Conservation (phyloP, 2,113 vertebrate species). For the Arizona elegans region DNA sequence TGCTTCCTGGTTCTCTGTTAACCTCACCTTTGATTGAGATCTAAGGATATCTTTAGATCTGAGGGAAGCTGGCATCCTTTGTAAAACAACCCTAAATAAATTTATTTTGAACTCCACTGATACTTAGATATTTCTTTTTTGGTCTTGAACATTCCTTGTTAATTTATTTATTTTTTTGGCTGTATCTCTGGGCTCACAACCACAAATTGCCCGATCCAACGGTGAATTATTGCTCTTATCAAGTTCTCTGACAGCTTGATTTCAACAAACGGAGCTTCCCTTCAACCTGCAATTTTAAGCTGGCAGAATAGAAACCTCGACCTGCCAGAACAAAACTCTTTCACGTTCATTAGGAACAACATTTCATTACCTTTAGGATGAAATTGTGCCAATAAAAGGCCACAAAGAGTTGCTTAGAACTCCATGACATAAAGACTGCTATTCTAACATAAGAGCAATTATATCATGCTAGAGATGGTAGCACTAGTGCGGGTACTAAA, state of each 20-base stretch:
- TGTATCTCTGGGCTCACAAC: constrained; percentile 38
- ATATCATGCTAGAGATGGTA: not conserved
- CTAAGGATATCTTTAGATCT: not conserved
- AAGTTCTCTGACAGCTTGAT: constrained; percentile 60
- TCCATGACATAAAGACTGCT: not conserved
- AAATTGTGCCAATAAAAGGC: constrained; percentile 64
- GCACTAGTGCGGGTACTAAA: not conserved
- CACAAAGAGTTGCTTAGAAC: constrained; percentile 29
- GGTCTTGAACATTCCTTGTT: not conserved
- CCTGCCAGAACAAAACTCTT: constrained; percentile 73
- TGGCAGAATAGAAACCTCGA: constrained; percentile 61
- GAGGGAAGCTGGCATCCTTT: not conserved
- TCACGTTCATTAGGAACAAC: constrained; percentile 60
- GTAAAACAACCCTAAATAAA: not conserved
- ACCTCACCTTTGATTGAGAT: not conserved
- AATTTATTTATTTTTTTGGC: not conserved
- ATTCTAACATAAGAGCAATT: constrained; percentile 16
- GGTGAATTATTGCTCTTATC: constrained; percentile 16
- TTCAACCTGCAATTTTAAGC: constrained; percentile 62
- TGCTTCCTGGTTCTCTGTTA: not conserved
- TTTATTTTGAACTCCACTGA: not conserved
- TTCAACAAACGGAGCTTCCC: constrained; percentile 49
- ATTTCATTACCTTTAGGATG: constrained; percentile 68
- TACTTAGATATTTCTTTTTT: not conserved
- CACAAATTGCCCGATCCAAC: constrained; percentile 4